Percentiles rank a stretch among this genome's conserved stretches.
Conservation (phyloP, 1,140 invertebrate species). For the Radopholus similis region DNA sequence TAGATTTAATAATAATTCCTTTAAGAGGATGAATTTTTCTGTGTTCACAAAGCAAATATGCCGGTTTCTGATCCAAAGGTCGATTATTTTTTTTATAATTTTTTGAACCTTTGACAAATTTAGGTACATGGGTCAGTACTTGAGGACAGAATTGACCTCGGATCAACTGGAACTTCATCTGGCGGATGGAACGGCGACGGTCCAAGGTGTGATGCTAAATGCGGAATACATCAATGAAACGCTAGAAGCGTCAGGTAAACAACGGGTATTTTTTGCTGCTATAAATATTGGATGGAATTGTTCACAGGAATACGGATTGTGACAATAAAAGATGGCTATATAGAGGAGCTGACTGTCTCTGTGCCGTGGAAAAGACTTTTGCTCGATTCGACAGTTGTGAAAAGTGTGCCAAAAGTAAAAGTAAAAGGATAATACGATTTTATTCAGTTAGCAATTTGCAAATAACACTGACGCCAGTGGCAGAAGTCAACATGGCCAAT, state of each 20-base stretch:
- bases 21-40: slow-evolving; percentile 31
- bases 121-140: slow-evolving; percentile 47
- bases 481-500: slow-evolving; percentile 34
- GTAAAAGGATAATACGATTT: not conserved
- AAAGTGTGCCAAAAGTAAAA: not conserved
- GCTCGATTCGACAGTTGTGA: slow-evolving; percentile 34
- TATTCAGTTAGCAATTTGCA: slow-evolving; percentile 28
- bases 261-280: not conserved
- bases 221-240: slow-evolving; percentile 30
- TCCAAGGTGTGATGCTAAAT: slow-evolving; percentile 38
- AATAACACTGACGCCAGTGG: slow-evolving; percentile 34
- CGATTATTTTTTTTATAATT: not conserved
- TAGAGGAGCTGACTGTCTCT: slow-evolving; percentile 24
- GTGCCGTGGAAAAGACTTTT: slow-evolving; percentile 39
- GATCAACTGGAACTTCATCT: slow-evolving; percentile 38
- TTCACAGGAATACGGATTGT: not conserved
- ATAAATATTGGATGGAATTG: not conserved
- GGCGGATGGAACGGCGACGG: slow-evolving; percentile 31
- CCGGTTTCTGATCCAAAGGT: slow-evolving; percentile 41
- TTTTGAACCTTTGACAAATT: not conserved
- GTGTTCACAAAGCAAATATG: slow-evolving; percentile 45
- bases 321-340: slow-evolving; percentile 37
- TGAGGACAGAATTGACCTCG: slow-evolving; percentile 33
- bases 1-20: no score
- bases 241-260: not conserved